These are phyloP conservation scores for Characodon lateralis DNA, from an alignment of 2,797 vertebrate genomes.

Conservation along the genomic window DNA sequence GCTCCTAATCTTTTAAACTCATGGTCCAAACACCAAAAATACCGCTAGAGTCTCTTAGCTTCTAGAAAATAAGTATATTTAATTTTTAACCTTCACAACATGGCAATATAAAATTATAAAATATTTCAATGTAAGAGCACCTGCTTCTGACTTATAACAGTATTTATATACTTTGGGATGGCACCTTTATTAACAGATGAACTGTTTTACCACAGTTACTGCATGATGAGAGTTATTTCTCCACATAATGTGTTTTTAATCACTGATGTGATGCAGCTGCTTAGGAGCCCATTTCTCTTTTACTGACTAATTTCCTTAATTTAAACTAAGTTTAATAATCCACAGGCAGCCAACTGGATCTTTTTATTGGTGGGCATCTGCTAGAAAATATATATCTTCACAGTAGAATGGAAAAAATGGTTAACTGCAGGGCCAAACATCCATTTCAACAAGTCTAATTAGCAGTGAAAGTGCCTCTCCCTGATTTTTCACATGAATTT, in stretches of 20 bases:
- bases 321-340: conserved; percentile 27
- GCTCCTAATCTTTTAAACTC: not conserved
- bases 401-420: conserved; percentile 15
- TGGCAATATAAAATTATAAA: too few species aligned
- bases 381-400: conserved; percentile 16
- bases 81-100: too few species aligned
- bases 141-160: not conserved
- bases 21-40: not conserved
- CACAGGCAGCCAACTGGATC: conserved; percentile 26
- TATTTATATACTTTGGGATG: not conserved
- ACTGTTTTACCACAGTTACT: not conserved
- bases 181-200: not conserved
- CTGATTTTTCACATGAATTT: conserved; percentile 35
- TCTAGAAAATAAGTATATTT: too few species aligned
- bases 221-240: not conserved
- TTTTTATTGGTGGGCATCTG: conserved; percentile 26
- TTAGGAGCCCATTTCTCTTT: conserved; percentile 21
- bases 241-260: conserved; percentile 31
- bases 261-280: conserved; percentile 29
- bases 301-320: conserved; percentile 42
- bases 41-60: not conserved
- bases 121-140: not conserved
- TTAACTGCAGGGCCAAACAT: conserved; percentile 24
- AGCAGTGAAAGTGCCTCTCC: conserved; percentile 35
- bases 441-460: conserved; percentile 49